Percentiles rank a stretch among this genome's conserved stretches.
These are phyloP conservation scores for Cephus sareptanus DNA, from an alignment of 2,888 invertebrate species.

Conservation along the genomic window DNA sequence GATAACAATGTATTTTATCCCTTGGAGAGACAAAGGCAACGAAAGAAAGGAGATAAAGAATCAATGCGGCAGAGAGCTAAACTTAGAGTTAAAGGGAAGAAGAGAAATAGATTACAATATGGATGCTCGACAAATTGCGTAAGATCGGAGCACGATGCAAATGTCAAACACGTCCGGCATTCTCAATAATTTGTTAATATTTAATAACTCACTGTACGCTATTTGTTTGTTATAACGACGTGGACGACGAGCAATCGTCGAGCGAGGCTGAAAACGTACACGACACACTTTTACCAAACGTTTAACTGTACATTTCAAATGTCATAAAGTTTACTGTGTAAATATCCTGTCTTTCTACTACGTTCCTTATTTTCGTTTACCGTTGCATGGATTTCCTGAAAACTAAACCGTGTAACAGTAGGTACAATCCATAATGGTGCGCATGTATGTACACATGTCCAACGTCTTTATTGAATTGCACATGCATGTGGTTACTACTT, in stretches of 20 bases:
- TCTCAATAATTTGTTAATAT: neutral
- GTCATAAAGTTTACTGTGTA: neutral
- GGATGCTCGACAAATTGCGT: neutral
- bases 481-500: too few species aligned
- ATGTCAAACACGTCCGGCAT: conserved; percentile 7
- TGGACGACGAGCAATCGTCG: conserved; percentile 79
- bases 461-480: too few species aligned
- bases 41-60: neutral
- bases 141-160: conserved; percentile 3
- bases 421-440: neutral
- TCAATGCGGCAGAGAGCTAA: neutral
- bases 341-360: neutral
- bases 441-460: too few species aligned
- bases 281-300: conserved; percentile 10
- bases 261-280: conserved; percentile 74
- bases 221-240: conserved; percentile 72
- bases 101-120: neutral
- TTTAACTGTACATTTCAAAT: neutral
- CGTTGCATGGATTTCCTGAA: neutral
- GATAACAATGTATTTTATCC: neutral
- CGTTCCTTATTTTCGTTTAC: neutral
- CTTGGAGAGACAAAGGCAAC: neutral
- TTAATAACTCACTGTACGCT: conserved; percentile 44
- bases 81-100: neutral
- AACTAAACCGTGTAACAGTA: neutral